Evolutionary conservation across 2,888 invertebrate species (phyloP).

Genomic region (Neuroscelio doddi): DNA sequence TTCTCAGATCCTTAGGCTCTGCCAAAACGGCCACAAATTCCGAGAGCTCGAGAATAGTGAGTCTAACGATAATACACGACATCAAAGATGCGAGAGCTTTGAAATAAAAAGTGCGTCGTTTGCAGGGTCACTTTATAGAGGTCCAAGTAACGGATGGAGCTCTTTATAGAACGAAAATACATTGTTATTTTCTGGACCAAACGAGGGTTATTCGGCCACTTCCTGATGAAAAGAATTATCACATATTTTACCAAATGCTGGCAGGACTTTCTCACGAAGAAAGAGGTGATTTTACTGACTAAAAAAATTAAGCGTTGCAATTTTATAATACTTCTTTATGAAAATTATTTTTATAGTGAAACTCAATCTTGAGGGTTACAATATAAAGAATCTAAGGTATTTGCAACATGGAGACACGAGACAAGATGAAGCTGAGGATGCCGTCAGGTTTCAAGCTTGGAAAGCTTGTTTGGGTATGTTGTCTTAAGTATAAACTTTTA

Average conservation of each 20-base stretch:
- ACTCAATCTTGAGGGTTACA: slow-evolving; percentile 90
- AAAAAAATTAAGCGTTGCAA: neutral
- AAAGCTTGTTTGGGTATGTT: slow-evolving; percentile 85
- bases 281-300: slow-evolving; percentile 72
- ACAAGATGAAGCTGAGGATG: slow-evolving; percentile 83
- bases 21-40: slow-evolving; percentile 93
- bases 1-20: slow-evolving; percentile 90
- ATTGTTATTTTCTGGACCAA: slow-evolving; percentile 96
- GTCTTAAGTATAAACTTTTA: neutral
- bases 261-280: slow-evolving; percentile 92
- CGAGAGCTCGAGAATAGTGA: slow-evolving; percentile 93
- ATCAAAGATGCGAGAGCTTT: neutral
- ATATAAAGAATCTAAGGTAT: slow-evolving; percentile 86
- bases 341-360: slow-evolving; percentile 74
- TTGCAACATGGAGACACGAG: slow-evolving; percentile 82
- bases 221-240: slow-evolving; percentile 93
- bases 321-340: neutral
- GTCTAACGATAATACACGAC: slow-evolving; percentile 50
- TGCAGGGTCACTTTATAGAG: slow-evolving; percentile 94
- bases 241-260: slow-evolving; percentile 96
- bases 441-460: slow-evolving; percentile 89
- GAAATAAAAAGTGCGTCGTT: slow-evolving; percentile 32
- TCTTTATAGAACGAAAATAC: slow-evolving; percentile 94
- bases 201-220: slow-evolving; percentile 90
- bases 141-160: slow-evolving; percentile 97